Evolutionary conservation across 1,140 invertebrate genomes (phyloP).

Genomic region (Apolygus lucorum): DNA sequence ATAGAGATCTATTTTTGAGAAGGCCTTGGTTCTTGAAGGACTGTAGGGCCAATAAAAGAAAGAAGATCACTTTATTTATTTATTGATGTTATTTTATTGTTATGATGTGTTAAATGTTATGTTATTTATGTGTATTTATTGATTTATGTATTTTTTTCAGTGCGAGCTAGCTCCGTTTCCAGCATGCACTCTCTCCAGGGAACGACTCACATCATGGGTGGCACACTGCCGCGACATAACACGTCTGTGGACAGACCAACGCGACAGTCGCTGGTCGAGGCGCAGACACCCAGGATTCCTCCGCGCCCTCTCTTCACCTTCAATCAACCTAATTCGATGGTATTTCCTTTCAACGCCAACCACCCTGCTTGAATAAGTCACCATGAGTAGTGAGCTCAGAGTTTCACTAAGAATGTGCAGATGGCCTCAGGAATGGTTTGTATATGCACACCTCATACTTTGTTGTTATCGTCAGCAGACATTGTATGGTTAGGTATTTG

Average conservation of each 20-base stretch:
- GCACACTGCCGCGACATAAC: constrained; percentile 7
- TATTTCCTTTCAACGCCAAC: constrained; percentile 13
- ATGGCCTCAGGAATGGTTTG: neutral
- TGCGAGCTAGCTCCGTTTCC: constrained; percentile 9
- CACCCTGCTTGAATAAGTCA: constrained; percentile 2
- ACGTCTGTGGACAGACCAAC: neutral
- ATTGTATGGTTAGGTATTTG: neutral
- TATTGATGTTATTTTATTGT: no score
- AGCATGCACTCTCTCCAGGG: constrained; percentile 4
- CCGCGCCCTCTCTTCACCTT: constrained; percentile 18
- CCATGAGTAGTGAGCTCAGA: no score
- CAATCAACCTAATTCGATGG: neutral
- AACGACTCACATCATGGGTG: neutral
- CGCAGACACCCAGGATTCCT: neutral
- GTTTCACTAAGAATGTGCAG: no score
- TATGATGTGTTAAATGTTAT: no score
- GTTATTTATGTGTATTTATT: no score
- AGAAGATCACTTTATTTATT: no score
- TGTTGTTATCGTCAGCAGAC: neutral
- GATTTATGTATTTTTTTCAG: constrained; percentile 1
- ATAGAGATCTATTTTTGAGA: no score
- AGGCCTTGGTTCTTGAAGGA: no score
- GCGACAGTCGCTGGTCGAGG: constrained; percentile 1
- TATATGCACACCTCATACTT: neutral
- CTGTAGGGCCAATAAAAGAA: no score